Conservation (phyloP, 2,888 invertebrate genomes). For the Cryptocheilus praepositus region DNA sequence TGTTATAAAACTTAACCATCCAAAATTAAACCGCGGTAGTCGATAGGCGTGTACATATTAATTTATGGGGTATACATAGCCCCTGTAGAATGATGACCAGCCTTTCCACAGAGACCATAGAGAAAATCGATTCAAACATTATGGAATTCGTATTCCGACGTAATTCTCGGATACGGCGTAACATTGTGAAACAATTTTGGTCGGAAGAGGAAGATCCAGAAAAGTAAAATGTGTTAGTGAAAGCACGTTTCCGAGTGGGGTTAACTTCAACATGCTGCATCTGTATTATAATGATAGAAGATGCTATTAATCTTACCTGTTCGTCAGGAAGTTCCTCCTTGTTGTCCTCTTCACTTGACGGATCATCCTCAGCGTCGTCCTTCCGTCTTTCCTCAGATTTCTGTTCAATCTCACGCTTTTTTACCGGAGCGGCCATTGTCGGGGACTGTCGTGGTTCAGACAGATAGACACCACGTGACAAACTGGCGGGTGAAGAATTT, state of each 20-base stretch:
- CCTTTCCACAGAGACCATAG: not conserved
- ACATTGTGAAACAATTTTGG: too few relatives aligned
- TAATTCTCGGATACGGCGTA: too few relatives aligned
- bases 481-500: not conserved
- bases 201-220: too few relatives aligned
- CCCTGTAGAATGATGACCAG: not conserved
- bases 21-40: too few relatives aligned
- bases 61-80: not conserved
- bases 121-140: not conserved
- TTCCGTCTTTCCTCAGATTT: conserved; percentile 46
- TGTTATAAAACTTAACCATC: too few relatives aligned
- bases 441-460: conserved; percentile 15
- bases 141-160: too few relatives aligned
- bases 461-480: conserved; percentile 32
- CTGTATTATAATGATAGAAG: not conserved
- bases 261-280: not conserved
- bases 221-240: too few relatives aligned
- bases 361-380: conserved; percentile 55
- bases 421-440: conserved; percentile 70
- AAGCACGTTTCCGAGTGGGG: conserved; percentile 4
- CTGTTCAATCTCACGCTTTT: conserved; percentile 65
- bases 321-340: conserved; percentile 3
- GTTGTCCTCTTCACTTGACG: conserved; percentile 55
- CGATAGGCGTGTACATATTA: too few relatives aligned
- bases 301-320: not conserved